Base-by-base conservation (phyloP, 1,140 invertebrate genomes). In the Latrodectus geometricus region DNA sequence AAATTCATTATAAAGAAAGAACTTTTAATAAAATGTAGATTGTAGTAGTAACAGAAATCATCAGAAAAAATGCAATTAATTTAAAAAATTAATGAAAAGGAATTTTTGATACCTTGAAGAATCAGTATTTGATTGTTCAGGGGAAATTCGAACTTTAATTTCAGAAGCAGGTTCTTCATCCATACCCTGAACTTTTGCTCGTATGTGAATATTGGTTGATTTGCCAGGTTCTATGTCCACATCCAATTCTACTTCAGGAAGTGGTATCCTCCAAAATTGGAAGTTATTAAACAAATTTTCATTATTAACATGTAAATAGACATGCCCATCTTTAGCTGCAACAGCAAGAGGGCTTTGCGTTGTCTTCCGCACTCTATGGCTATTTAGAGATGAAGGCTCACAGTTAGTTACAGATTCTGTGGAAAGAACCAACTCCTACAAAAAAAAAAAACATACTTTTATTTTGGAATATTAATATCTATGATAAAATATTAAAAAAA, bases 251-350 rank as follows among this genome's bases (percentile, higher is more conserved):
- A 93, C 89, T 23, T 92, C 91, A 12, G 92, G 92, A 74, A 94
- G 88, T 14, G 93, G 93, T 54, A 90, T 89, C 68, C 93, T 88
- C 93, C 93, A 94, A 89, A 90, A 94, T 72, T 92, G 90, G 89
- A 93, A 93, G n/a, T 91, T 91, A 89, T 93, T 92, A 86, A 92
- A 94, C 73, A 90, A 84, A 69, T 88, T 89, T 79, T 90, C 89
- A 76, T 88, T 88, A 70, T 88, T 80, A 14, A 35, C 65, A 68
- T 56, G 65, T 69, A 69, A 23, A 49, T 70, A 65, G 7, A 68
- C 17, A 72, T 82, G 68, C n/a, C 74, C 76, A 56, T 77, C 21
- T 52, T 49, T 73, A 23, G 17, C 14, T 8, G 35, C 8, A 11
- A 76, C 72, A 50, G 23, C 17, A 14, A 50, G 15, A 11, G 15